Evolutionary conservation across 2,888 invertebrate genomes (phyloP).

Genomic region (Barypeithes pellucidus): DNA sequence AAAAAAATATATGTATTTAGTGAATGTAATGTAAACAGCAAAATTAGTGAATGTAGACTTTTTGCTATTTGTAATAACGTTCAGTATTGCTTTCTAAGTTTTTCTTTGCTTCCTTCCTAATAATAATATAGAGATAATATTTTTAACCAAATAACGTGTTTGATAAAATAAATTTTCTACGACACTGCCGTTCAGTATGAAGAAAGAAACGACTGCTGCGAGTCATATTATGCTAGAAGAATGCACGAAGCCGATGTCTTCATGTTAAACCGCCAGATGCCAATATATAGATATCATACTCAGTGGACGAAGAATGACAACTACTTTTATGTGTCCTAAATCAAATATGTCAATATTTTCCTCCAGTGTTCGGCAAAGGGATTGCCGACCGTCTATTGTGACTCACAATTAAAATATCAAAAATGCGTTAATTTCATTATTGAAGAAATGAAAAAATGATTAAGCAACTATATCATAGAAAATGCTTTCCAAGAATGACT

Average conservation of each 20-base stretch:
- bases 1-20: too few species aligned
- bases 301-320: slow-evolving; percentile 65
- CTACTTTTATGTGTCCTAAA: slow-evolving; percentile 65
- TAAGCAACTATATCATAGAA: too few species aligned
- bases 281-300: slow-evolving; percentile 70
- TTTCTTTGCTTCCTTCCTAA: too few species aligned
- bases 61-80: too few species aligned
- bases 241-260: slow-evolving; percentile 59
- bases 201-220: slow-evolving; percentile 45
- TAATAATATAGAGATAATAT: too few species aligned
- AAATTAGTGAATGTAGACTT: too few species aligned
- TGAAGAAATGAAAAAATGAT: too few species aligned
- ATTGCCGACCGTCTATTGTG: background rate
- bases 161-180: background rate
- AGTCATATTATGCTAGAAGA: slow-evolving; percentile 52
- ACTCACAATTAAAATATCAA: background rate
- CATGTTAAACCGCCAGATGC: slow-evolving; percentile 55
- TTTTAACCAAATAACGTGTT: too few species aligned
- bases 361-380: slow-evolving; percentile 24
- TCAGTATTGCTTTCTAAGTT: too few species aligned
- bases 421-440: background rate
- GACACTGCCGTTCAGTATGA: slow-evolving; percentile 23
- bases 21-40: too few species aligned
- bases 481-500: too few species aligned
- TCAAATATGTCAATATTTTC: slow-evolving; percentile 62